Conservation (phyloP, 2,797 vertebrate species). For the Hypotaenidia philippensis region DNA sequence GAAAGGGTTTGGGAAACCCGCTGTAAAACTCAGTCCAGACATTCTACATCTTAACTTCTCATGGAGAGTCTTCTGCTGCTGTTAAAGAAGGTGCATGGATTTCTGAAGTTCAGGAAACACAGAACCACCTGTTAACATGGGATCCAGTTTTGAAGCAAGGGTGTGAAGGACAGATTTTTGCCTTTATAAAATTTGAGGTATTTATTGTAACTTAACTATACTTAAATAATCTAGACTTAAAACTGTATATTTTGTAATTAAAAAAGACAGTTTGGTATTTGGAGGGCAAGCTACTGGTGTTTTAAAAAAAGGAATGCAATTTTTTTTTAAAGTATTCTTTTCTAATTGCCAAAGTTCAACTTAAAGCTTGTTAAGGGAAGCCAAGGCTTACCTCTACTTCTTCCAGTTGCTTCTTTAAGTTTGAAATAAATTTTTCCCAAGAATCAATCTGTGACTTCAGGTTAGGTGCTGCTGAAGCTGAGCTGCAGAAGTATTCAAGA, state of each 20-base stretch:
- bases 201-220: neutral
- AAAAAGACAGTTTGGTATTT: neutral
- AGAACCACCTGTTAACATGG: neutral
- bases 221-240: neutral
- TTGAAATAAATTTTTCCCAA: conserved; percentile 73
- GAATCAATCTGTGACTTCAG: conserved; percentile 45
- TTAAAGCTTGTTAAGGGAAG: neutral
- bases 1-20: neutral
- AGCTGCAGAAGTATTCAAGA: conserved; percentile 48
- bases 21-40: neutral
- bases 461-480: neutral
- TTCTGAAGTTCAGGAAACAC: neutral
- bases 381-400: conserved; percentile 66
- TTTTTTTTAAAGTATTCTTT: neutral
- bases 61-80: neutral
- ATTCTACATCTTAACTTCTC: neutral
- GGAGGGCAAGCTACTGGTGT: neutral
- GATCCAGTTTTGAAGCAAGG: neutral
- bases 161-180: neutral
- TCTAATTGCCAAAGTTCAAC: neutral
- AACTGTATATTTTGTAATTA: neutral
- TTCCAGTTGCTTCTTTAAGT: conserved; percentile 66
- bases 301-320: neutral
- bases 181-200: neutral
- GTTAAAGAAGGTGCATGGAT: neutral